These are phyloP conservation scores for Rhynchopsitta pachyrhyncha DNA, from an alignment of 2,113 vertebrate genomes.

Conservation along the genomic window DNA sequence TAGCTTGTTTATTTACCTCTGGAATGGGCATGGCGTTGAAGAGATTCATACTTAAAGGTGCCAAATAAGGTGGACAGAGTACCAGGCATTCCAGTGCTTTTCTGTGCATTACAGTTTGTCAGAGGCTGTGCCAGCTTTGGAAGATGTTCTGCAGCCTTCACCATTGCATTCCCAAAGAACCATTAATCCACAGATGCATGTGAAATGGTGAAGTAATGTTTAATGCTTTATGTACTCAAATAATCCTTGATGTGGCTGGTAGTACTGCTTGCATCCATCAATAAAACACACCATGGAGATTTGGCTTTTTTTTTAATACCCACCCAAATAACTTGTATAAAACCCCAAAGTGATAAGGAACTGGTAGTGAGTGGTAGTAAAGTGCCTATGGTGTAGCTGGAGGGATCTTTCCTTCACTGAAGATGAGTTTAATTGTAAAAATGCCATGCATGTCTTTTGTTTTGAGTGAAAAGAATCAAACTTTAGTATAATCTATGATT, in stretches of 20 bases:
- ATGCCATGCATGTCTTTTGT: background rate
- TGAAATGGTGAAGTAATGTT: background rate
- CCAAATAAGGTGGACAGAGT: background rate
- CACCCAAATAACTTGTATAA: background rate
- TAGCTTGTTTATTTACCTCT: background rate
- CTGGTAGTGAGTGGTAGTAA: background rate
- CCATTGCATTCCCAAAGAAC: background rate
- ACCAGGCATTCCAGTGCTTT: background rate
- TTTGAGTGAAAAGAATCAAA: background rate
- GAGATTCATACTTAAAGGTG: background rate
- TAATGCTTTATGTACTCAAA: no score
- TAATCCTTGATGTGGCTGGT: background rate
- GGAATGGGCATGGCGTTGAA: background rate
- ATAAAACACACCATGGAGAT: background rate
- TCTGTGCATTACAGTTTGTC: background rate
- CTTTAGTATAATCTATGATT: background rate
- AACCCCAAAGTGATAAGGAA: background rate
- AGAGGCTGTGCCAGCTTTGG: background rate
- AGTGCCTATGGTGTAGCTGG: background rate
- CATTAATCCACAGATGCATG: background rate
- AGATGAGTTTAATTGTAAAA: background rate
- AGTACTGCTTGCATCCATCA: background rate
- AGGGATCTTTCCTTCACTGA: background rate
- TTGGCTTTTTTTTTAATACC: background rate
- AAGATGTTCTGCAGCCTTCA: background rate